Evolutionary conservation across 2,113 vertebrate species (phyloP), one percentile per base, ranked within the genome.

Genomic region (Acanthochromis polyacanthus): DNA sequence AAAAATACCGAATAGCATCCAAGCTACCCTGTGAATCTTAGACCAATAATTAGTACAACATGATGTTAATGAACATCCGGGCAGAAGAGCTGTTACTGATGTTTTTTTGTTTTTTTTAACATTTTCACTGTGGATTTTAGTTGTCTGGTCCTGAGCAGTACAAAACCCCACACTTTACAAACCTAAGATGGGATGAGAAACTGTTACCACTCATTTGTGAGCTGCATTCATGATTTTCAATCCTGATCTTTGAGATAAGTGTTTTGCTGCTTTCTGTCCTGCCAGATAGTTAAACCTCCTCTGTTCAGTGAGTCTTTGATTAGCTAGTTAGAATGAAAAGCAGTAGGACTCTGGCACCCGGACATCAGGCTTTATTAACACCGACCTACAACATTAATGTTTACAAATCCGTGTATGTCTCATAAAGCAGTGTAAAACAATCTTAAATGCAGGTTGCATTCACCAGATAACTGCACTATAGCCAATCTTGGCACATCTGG

Each of bases 381-480:
- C 25, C 68, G 73, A 83, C 70, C 52, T 61, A 30, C 62, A 61
- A 52, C 25, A 1, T 63, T 67, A 81, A 80, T 80, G 87, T 92
- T 92, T 91, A 86, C 86, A 90, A 53, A 73, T 76, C 45, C 73
- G 71, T 76, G 53, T 73, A 57, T 70, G 72, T 75, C 59, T 60
- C 60, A 75, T 71, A 43, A 81, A 73, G 59, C 69, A 55, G 82
- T 71, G 73, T 56, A 51, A 77, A 88, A 74, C 75, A 46, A 75
- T 83, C 57, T 52, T 65, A 72, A 59, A 63, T 36, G 57, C 77
- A 80, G 83, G 60, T 75, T 28, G 9, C 63, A 71, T 67, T 80
- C 56, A 57, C 22, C 70, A 77, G 36, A 72, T 63, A 63, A 40
- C 77, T 84, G 81, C 89, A 89, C 88, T 84, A 78, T 79, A 85